These are phyloP conservation scores for Erynnis tages DNA, from an alignment of 2,888 invertebrate species.

Conservation along the genomic window DNA sequence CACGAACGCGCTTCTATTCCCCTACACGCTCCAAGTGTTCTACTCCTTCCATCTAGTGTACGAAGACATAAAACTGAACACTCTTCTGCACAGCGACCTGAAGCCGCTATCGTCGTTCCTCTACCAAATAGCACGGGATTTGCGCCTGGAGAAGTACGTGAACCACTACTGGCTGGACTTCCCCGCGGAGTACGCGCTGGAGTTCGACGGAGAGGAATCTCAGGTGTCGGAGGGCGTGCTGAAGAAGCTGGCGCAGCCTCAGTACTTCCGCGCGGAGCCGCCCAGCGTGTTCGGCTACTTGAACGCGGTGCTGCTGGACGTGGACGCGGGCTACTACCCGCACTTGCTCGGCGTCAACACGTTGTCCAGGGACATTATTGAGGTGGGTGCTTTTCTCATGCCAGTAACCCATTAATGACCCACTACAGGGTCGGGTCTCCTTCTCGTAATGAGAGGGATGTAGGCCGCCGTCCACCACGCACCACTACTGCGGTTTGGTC, in stretches of 20 bases:
- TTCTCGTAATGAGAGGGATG: too few relatives aligned
- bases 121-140: constrained; percentile 88
- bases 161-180: constrained; percentile 94
- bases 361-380: constrained; percentile 87
- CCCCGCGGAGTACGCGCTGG: constrained; percentile 82
- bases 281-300: constrained; percentile 88
- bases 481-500: too few relatives aligned
- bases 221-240: constrained; percentile 81
- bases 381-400: constrained; percentile 71
- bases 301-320: constrained; percentile 82
- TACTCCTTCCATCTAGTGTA: constrained; percentile 93
- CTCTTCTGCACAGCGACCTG: constrained; percentile 84
- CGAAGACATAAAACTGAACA: constrained; percentile 93
- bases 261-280: constrained; percentile 83
- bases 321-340: constrained; percentile 83
- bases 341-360: constrained; percentile 88
- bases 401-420: too few relatives aligned
- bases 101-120: constrained; percentile 86
- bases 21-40: constrained; percentile 87
- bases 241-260: constrained; percentile 82
- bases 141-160: constrained; percentile 86
- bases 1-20: constrained; percentile 85
- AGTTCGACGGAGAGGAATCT: constrained; percentile 57
- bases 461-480: too few relatives aligned
- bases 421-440: too few relatives aligned